Evolutionary conservation across 2,888 invertebrate species (phyloP), one percentile per base, ranked within the genome.

Genomic region (Drosophila anomalata): DNA sequence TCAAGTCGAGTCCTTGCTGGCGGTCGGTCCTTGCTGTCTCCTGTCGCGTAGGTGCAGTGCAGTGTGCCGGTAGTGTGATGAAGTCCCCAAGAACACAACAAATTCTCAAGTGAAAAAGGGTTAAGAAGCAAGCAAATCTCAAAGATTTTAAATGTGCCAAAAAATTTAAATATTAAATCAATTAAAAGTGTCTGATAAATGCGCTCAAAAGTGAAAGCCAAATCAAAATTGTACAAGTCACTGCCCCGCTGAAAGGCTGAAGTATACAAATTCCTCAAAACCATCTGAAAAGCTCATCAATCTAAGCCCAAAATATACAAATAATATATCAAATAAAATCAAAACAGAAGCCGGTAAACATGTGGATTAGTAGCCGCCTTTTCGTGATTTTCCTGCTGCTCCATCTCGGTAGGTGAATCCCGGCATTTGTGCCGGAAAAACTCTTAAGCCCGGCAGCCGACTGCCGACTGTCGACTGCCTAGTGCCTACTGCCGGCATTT

Each of bases 331-430:
- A 24, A 48, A 51, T 20, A 44, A 72, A 72, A 51, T 42, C 52
- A 70, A 69, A 76, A 67, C 76, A 74, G 76, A 83, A 87, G 69
- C 77, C 85, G 87, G 80, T 87, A 90, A 91, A 82, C 90, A 91
- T 91, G 91, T 90, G 91, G 91, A 91, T 91, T 91, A 91, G 91
- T 90, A 91, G 91, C 87, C 90, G 91, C 90, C 83, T 90, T 79
- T 89, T 90, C 84, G 85, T 90, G 79, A 87, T 91, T 88, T 88
- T 90, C 87, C 87, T 91, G 79, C 90, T 91, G 77, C 89, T 90
- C 78, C 89, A 89, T 88, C 87, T 90, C 73, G 91, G 91, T 91
- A 91, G 85, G 91, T 90, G 79, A 59, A 33, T 26, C 26, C 39
- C 44, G n/a, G 17, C 42, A 54, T 39, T 47, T 44, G 54, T 36